These are phyloP conservation scores for Acomys russatus DNA, from an alignment of 2,797 vertebrate species.

Conservation along the genomic window DNA sequence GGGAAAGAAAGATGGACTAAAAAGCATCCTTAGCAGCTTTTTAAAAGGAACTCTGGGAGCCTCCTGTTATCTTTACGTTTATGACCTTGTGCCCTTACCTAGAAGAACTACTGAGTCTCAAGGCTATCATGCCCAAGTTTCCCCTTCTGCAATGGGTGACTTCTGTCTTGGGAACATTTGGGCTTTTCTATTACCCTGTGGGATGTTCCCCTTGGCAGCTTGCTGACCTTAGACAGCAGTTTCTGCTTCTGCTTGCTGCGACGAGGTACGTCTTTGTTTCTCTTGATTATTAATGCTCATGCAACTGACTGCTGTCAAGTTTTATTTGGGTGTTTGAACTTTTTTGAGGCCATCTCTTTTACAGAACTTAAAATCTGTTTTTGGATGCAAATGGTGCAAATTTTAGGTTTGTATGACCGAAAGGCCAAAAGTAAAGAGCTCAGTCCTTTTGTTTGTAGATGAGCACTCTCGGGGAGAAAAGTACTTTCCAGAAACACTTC, in stretches of 20 bases:
- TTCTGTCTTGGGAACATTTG: constrained; percentile 41
- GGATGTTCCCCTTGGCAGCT: background rate
- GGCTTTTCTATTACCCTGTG: background rate
- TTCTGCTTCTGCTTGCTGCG: background rate
- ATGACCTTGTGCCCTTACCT: background rate
- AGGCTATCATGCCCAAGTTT: background rate
- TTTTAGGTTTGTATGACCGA: background rate
- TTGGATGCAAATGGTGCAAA: background rate
- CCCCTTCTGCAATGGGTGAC: background rate
- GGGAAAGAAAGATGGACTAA: background rate
- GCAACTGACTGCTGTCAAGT: background rate
- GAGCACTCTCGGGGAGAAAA: background rate
- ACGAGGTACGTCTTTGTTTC: background rate
- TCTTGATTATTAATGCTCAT: background rate
- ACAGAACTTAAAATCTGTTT: constrained; percentile 42
- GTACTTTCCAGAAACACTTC: constrained; percentile 23
- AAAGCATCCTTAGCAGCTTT: background rate
- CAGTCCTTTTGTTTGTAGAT: constrained; percentile 7
- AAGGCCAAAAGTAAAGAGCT: background rate
- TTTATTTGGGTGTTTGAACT: constrained; percentile 33
- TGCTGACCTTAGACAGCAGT: background rate
- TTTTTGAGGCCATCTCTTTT: background rate
- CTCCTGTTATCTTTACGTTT: background rate
- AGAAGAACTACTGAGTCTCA: background rate
- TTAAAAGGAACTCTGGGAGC: background rate